Evolutionary conservation across 2,113 vertebrate species (phyloP).

Genomic region (mouse (Mus musculus)): GRCm39 chr13:43322501-43323000

Average conservation of each 20-base stretch:
- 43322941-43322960: background rate
- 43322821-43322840: background rate
- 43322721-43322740: background rate
- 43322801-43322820: conserved; percentile 17
- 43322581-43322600: background rate
- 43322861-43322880: conserved; percentile 43
- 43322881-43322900: background rate
- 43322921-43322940: background rate
- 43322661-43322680: background rate
- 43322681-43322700: background rate
- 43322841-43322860: conserved; percentile 20
- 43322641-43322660: background rate
- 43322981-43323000: background rate
- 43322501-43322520: conserved; percentile 2
- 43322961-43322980: background rate
- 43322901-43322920: background rate
- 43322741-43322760: background rate
- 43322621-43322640: background rate
- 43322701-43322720: conserved; percentile 28
- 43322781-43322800: background rate
- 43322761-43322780: background rate
- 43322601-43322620: background rate
- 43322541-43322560: background rate
- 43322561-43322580: background rate
- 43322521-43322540: background rate